phyloP scores from a whole-genome alignment of 2,113 vertebrate genomes.

The Sylvietta virens region DNA sequence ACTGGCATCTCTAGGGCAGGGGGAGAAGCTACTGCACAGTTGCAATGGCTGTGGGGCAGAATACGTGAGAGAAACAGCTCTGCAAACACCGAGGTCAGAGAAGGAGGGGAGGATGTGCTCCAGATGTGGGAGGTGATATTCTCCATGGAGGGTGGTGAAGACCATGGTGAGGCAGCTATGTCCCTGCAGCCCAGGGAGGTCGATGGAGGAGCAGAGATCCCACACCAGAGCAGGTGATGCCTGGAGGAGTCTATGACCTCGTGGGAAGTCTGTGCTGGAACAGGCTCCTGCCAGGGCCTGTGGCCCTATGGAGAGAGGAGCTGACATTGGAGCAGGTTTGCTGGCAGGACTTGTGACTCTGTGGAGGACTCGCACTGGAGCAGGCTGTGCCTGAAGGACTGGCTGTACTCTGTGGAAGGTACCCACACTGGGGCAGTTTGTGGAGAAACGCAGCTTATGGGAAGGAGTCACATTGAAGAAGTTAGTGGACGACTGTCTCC shows the following conservation, averaged over 20 bases:
- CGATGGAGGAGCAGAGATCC: neutral
- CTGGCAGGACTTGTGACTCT: neutral
- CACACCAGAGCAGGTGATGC: fast-evolving
- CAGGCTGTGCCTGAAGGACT: neutral
- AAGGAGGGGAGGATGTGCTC: neutral
- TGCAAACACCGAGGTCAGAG: neutral
- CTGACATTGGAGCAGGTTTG: neutral
- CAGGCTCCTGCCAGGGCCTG: neutral
- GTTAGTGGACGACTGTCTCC: neutral
- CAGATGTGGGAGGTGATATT: neutral
- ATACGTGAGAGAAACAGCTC: neutral
- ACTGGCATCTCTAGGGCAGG: neutral
- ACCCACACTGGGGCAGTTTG: neutral
- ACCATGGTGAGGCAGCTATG: neutral
- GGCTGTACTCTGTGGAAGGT: neutral
- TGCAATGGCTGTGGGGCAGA: neutral
- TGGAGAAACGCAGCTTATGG: neutral
- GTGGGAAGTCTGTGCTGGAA: neutral
- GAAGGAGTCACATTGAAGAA: neutral
- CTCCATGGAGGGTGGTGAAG: neutral
- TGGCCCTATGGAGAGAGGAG: neutral
- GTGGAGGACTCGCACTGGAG: neutral
- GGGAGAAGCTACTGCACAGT: neutral
- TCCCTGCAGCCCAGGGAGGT: neutral
- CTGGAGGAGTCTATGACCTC: neutral